These are phyloP conservation scores for Allochrocebus solatus DNA, from an alignment of 2,797 vertebrate species.

Conservation along the genomic window DNA sequence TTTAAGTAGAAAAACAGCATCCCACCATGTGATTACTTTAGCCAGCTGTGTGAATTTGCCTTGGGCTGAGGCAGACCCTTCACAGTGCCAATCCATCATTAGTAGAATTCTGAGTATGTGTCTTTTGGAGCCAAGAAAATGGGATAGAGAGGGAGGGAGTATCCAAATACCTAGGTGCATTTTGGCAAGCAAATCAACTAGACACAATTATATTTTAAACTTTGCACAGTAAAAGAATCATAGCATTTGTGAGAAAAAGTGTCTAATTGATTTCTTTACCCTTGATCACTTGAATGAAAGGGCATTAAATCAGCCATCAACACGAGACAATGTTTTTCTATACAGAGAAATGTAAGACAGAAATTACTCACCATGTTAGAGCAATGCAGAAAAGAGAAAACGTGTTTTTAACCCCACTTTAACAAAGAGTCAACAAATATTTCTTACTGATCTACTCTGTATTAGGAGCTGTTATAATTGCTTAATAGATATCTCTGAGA, in stretches of 20 bases:
- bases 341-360: background rate
- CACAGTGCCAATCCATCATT: background rate
- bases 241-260: conserved; percentile 8
- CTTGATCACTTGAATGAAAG: background rate
- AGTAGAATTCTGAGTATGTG: background rate
- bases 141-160: background rate
- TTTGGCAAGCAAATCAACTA: background rate
- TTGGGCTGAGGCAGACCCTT: conserved; percentile 15
- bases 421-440: background rate
- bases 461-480: background rate
- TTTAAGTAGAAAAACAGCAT: conserved; percentile 61
- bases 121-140: conserved; percentile 38
- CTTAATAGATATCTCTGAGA: background rate
- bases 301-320: background rate
- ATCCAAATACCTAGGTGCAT: background rate
- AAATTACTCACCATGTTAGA: background rate
- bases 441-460: background rate
- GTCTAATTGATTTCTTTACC: background rate
- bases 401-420: background rate
- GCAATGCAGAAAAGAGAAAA: background rate
- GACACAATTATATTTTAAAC: background rate
- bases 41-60: conserved; percentile 46
- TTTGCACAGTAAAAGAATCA: background rate
- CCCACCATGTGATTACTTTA: background rate
- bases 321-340: background rate